Evolutionary conservation across 2,888 invertebrate genomes (phyloP).

Genomic region (Cepaea hortensis): DNA sequence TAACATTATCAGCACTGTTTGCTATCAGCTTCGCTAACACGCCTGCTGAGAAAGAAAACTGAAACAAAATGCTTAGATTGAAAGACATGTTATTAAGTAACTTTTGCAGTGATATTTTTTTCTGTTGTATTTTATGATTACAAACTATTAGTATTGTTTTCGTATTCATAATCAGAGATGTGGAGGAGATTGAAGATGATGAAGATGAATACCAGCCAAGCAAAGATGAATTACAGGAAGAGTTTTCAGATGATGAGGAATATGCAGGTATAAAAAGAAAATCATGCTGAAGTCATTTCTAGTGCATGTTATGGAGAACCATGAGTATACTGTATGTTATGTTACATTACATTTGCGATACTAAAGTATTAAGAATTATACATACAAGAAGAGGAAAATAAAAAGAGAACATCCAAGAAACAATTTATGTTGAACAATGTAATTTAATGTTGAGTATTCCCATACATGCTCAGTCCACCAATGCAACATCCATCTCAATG

Average conservation of each 20-base stretch:
- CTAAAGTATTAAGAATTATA: neutral
- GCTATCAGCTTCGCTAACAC: too few species aligned
- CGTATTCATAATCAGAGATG: conserved; percentile 38
- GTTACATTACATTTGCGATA: neutral
- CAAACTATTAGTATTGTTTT: neutral
- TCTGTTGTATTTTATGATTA: neutral
- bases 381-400: neutral
- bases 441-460: too few species aligned
- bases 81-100: too few species aligned
- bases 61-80: too few species aligned
- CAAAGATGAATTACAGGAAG: conserved; percentile 55
- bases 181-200: conserved; percentile 54
- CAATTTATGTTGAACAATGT: too few species aligned
- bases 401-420: too few species aligned
- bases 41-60: too few species aligned
- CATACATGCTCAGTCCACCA: too few species aligned
- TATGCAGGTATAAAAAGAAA: conserved; percentile 27
- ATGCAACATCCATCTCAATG: too few species aligned
- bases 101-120: neutral
- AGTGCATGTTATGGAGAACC: neutral
- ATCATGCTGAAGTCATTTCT: too few species aligned
- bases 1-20: too few species aligned
- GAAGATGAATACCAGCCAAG: conserved; percentile 64
- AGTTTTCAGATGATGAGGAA: conserved; percentile 43
- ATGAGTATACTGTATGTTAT: neutral